Evolutionary conservation across 1,140 invertebrate genomes (phyloP), one percentile per base, ranked within the genome.

Genomic region (Triops longicaudatus): DNA sequence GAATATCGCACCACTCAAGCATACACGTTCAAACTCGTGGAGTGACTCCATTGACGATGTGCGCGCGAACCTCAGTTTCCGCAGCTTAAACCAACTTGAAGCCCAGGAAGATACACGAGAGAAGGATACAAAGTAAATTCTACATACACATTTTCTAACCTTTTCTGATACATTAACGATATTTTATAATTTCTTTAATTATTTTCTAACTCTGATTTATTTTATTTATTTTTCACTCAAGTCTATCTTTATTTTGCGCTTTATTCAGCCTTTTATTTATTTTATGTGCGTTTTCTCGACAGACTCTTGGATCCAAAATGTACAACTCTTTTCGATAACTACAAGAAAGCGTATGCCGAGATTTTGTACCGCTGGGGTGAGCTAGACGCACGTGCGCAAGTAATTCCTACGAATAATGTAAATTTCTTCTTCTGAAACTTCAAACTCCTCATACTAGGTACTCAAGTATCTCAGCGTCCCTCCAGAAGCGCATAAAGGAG

Each of bases 271-370:
- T 63, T 63, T 63, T 63, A 14, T 14, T 63, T 63, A 44, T 63
- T 44, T 41, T 80, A n/a, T n/a, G n/a, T n/a, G n/a, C n/a, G n/a
- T n/a, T n/a, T n/a, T n/a, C n/a, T n/a, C n/a, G n/a, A n/a, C n/a
- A 88, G 86, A 79, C 83, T 88, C 78, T 80, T 90, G 3, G 87
- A 90, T 81, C 87, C 86, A 31, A 87, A 83, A 78, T 84, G 84
- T 79, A 86, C 83, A 79, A 82, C 85, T 28, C 84, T 94, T 3
- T 96, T 96, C 82, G 94, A 97, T 82, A 89, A 90, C 74, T 96
- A 93, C 80, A 96, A 96, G 82, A 87, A 90, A 78, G 88, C 90
- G 0, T 98, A 98, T 83, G 93, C 94, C 0, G 94, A 97, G 81
- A 90, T 96, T 26, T 85, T 98, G 9, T 93, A 96, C 81, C 86